Evolutionary conservation across 2,113 vertebrate genomes (phyloP), one percentile per base, ranked within the genome.

Genomic region (Sander vitreus): DNA sequence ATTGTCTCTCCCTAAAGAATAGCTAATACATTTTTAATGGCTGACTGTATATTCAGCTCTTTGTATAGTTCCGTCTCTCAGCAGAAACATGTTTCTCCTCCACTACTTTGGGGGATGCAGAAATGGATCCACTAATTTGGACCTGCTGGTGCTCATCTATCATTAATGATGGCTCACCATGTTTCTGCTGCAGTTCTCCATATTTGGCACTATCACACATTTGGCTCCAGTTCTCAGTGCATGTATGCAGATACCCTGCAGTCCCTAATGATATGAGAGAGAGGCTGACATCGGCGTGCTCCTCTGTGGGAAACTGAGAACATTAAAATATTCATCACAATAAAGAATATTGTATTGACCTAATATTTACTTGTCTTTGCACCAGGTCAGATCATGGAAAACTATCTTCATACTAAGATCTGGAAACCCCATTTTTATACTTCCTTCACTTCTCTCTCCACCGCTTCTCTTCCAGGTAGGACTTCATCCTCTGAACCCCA

Each of bases 381-480:
- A 50, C 19, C 8, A 3, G 0, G 14, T 77, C n/a, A 65, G 50
- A 47, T 51, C 36, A 36, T 23, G 5, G 4, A 14, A 36, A 64
- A 27, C 25, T 19, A 9, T 55, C 18, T 64, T 21, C 13, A 36
- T 8, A 33, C 10, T 50, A 12, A 45, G 2, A 45, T 50, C 8
- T 33, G 36, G 10, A 16, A 45, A 74, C 27, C 7, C 1, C 0
- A n/a, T 30, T 16, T 63, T 23, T 55, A 39, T 43, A 11, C 15
- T 39, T 5, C 1, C 16, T 66, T 62, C n/a, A 54, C 10, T 16
- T 18, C 18, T n/a, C 36, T 63, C 8, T 12, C 13, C 6, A 27
- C 55, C 4, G 45, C 30, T 10, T 14, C 30, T 48, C 14, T 53
- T 72, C 43, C 91, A 97, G 96, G 95, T 85, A 90, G 91, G 81